A percentile compares a stretch with the other conserved stretches of the same genome.
Conservation (phyloP, 1,140 invertebrate genomes). For the Hesperophylax magnus region DNA sequence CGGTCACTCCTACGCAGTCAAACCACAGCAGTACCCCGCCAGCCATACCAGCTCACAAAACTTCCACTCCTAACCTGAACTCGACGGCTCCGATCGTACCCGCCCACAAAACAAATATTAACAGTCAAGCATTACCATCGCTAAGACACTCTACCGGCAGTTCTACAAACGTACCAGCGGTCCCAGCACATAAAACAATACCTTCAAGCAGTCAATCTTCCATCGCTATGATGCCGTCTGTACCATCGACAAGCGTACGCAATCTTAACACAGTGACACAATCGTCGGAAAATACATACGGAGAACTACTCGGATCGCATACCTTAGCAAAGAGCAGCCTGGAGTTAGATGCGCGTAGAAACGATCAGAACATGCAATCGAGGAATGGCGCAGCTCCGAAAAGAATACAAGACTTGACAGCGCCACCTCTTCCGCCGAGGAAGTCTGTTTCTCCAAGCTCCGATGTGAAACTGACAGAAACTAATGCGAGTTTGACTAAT, state of each 20-base stretch:
- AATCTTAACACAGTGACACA: slow-evolving; percentile 50
- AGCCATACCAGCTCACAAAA: slow-evolving; percentile 38
- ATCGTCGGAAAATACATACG: slow-evolving; percentile 64
- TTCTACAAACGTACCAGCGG: slow-evolving; percentile 34
- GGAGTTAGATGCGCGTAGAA: slow-evolving; percentile 24
- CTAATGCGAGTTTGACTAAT: slow-evolving; percentile 17
- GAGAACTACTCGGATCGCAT: slow-evolving; percentile 45
- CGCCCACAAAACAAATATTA: slow-evolving; percentile 30
- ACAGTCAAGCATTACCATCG: background rate
- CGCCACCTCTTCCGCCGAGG: slow-evolving; percentile 66
- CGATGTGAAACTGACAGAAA: slow-evolving; percentile 35
- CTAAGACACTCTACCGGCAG: slow-evolving; percentile 28
- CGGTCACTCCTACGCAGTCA: slow-evolving; percentile 51
- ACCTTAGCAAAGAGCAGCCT: slow-evolving; percentile 26
- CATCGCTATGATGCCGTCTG: slow-evolving; percentile 19
- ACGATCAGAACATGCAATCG: slow-evolving; percentile 23
- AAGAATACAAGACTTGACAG: slow-evolving; percentile 62
- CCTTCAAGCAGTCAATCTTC: slow-evolving; percentile 20
- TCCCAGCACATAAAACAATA: slow-evolving; percentile 50
- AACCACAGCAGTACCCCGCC: slow-evolving; percentile 24
- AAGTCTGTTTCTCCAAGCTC: slow-evolving; percentile 65
- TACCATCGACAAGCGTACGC: slow-evolving; percentile 48
- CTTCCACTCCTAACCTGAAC: slow-evolving; percentile 27
- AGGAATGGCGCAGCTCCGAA: slow-evolving; percentile 56
- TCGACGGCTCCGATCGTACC: slow-evolving; percentile 33